A percentile compares a stretch with the other conserved stretches of the same genome.
Evolutionary conservation across 2,113 vertebrate genomes (phyloP).

Genomic region (Burhinus bistriatus): DNA sequence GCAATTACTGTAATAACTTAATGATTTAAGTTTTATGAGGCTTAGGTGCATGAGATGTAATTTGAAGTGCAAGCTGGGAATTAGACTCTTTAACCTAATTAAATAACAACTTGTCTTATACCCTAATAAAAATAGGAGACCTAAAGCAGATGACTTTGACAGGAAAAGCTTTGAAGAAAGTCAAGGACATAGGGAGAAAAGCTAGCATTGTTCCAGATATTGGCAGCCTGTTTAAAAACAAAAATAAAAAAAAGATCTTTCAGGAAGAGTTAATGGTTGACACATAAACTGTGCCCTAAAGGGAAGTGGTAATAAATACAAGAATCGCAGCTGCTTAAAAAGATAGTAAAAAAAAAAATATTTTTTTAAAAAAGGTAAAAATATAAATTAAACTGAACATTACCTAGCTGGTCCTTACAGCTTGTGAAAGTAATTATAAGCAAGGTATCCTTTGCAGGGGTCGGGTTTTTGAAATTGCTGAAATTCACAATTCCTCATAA

Average conservation of each 20-base stretch:
- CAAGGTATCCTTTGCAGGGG: background rate
- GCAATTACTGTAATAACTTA: slow-evolving; percentile 31
- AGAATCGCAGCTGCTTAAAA: background rate
- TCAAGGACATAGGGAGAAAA: background rate
- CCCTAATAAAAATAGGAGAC: slow-evolving; percentile 43
- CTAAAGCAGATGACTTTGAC: slow-evolving; percentile 25
- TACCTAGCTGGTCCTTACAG: background rate
- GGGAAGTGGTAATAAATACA: background rate
- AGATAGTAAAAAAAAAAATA: background rate
- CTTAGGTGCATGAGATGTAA: slow-evolving; percentile 12
- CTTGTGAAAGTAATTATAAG: background rate
- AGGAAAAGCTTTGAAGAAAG: background rate
- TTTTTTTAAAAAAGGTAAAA: background rate
- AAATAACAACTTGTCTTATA: slow-evolving; percentile 10
- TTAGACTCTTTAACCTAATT: slow-evolving; percentile 61
- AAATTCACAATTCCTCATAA: background rate
- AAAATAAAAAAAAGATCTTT: background rate
- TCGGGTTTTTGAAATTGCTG: background rate
- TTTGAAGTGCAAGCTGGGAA: slow-evolving; percentile 42
- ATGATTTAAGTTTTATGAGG: slow-evolving; percentile 31
- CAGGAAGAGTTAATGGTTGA: background rate
- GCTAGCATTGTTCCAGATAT: background rate
- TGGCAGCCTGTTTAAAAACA: background rate
- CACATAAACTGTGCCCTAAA: background rate
- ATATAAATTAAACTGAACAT: background rate